Percentiles rank a stretch among this genome's conserved stretches.
Evolutionary conservation across 64 coral and sea anemone genomes (phyloP).

Genomic region (Montipora foliosa): DNA sequence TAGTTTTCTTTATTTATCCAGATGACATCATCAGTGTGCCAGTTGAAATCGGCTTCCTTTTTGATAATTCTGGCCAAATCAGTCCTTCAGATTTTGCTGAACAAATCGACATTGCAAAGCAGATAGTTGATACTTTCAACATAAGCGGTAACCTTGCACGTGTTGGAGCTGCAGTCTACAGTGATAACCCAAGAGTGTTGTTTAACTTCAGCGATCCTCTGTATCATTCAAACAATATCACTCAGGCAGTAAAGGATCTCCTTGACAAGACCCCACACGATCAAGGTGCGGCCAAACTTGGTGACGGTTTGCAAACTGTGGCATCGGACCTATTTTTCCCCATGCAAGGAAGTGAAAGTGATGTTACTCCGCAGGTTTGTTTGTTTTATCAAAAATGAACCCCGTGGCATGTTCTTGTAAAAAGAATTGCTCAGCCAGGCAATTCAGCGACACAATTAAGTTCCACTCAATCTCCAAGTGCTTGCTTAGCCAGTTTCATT

Average conservation of each 20-base stretch:
- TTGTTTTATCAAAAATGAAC: not conserved
- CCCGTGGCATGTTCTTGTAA: too few relatives aligned
- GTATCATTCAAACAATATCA: not conserved
- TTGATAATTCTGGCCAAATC: conserved; percentile 49
- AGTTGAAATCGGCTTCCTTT: conserved; percentile 60
- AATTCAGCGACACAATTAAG: too few relatives aligned
- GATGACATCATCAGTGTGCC: conserved; percentile 2
- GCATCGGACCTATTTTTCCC: conserved; percentile 27
- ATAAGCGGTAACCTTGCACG: conserved; percentile 21
- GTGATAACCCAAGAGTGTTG: not conserved
- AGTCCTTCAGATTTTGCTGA: conserved; percentile 23
- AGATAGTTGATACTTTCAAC: conserved; percentile 16
- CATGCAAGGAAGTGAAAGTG: not conserved
- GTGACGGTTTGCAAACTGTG: conserved; percentile 48
- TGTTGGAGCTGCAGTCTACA: conserved; percentile 51
- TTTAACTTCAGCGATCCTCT: conserved; percentile 51
- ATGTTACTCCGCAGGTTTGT: conserved; percentile 3
- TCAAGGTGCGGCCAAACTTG: conserved; percentile 32
- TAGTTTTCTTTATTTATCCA: not conserved
- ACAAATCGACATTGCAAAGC: conserved; percentile 39
- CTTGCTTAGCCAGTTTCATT: too few relatives aligned
- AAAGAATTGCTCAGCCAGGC: too few relatives aligned
- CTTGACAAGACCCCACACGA: conserved; percentile 26
- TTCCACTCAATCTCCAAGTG: too few relatives aligned
- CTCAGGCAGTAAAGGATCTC: conserved; percentile 25